These are phyloP conservation scores for Helicoverpa assulta DNA, from an alignment of 2,888 invertebrate genomes.

Conservation along the genomic window DNA sequence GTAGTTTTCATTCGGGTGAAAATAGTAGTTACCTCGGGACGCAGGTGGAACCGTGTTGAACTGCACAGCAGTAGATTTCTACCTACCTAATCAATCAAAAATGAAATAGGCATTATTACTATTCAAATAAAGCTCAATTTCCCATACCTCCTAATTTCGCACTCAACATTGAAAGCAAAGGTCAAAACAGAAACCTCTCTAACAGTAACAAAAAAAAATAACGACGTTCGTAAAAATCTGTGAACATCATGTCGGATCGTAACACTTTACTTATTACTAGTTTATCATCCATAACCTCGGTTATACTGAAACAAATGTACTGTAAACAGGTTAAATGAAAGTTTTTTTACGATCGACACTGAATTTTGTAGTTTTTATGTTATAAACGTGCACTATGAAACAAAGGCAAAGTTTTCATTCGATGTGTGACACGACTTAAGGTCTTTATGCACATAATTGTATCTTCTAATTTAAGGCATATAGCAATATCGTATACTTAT, in stretches of 20 bases:
- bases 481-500: too few species aligned
- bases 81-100: too few species aligned
- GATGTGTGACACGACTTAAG: too few species aligned
- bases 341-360: conserved; percentile 32
- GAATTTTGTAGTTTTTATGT: conserved; percentile 26
- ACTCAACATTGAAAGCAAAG: conserved; percentile 18
- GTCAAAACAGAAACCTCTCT: conserved; percentile 21
- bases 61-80: too few species aligned
- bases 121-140: background rate
- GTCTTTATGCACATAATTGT: too few species aligned
- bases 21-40: too few species aligned
- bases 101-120: too few species aligned
- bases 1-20: too few species aligned
- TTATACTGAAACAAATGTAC: conserved; percentile 65
- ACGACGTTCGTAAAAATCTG: conserved; percentile 76
- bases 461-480: too few species aligned
- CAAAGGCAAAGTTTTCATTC: too few species aligned
- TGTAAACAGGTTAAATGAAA: conserved; percentile 44
- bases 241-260: conserved; percentile 69
- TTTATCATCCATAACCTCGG: conserved; percentile 76
- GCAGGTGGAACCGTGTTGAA: too few species aligned
- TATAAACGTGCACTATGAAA: too few species aligned
- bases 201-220: conserved; percentile 63
- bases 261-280: conserved; percentile 69
- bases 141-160: background rate